Conservation (phyloP, 2,888 invertebrate species). For the Diadegma fenestrale region DNA sequence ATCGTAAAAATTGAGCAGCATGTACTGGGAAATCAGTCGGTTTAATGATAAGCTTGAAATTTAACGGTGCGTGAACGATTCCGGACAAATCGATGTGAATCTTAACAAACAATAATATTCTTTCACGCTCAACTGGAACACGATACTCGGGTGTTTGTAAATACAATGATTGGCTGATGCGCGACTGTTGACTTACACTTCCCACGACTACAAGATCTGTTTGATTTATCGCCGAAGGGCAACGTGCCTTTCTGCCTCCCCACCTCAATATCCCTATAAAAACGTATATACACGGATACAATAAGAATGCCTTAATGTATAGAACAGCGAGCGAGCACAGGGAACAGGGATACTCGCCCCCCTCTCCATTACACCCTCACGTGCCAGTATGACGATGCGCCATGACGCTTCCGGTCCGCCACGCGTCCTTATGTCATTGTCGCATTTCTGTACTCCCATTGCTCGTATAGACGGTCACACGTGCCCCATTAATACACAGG, state of each 20-base stretch:
- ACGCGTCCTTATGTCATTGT: slow-evolving; percentile 78
- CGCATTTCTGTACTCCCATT: slow-evolving; percentile 61
- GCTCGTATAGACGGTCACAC: slow-evolving; percentile 28
- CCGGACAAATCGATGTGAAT: not conserved
- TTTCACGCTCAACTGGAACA: not conserved
- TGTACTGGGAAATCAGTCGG: not conserved
- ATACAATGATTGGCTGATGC: slow-evolving; percentile 75
- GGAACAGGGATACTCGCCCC: slow-evolving; percentile 42
- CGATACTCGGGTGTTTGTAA: slow-evolving; percentile 19
- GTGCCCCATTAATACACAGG: slow-evolving; percentile 14
- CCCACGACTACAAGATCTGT: slow-evolving; percentile 78
- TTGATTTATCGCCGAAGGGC: slow-evolving; percentile 77
- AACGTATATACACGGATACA: slow-evolving; percentile 18
- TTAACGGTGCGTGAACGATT: not conserved
- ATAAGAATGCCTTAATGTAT: slow-evolving; percentile 54
- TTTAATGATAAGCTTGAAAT: not conserved
- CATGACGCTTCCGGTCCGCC: slow-evolving; percentile 79
- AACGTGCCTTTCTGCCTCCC: slow-evolving; percentile 73
- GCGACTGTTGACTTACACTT: slow-evolving; percentile 74
- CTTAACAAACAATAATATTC: slow-evolving; percentile 14
- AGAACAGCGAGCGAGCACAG: slow-evolving; percentile 1
- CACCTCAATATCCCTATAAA: slow-evolving; percentile 58
- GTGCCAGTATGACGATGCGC: slow-evolving; percentile 81
- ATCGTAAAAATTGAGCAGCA: not conserved
- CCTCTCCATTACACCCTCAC: slow-evolving; percentile 74